Base-by-base conservation (phyloP, 1,140 invertebrate genomes). In the Drosophila tsacasi region DNA sequence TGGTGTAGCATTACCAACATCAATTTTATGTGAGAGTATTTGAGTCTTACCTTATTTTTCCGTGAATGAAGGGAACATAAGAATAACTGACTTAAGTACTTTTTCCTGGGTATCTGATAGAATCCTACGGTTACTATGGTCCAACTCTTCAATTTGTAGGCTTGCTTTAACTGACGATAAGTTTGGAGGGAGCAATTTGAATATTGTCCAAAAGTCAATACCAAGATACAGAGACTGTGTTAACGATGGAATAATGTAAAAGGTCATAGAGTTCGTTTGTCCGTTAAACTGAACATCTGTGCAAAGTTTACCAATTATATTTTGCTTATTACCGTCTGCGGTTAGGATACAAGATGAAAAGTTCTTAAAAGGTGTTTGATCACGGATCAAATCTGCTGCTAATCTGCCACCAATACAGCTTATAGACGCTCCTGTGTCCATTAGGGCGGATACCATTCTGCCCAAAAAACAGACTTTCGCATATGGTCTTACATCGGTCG, bases 271-370 rank as follows among this genome's bases (percentile, higher is more conserved):
- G 13, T 55, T 37, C 6, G 52, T 35, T 15, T 30, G 19, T 21
- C 52, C 52, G 13, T 54, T 12, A 55, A 32, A 55, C 12, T 21
- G 23, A 27, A 59, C 57, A 21, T 60, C 19, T 19, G 58, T 46
- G 39, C 19, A 2, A 32, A 60, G 3, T 32, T 46, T 60, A 5
- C 58, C 40, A 4, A 46, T 9, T 8, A 60, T 60, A 17, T 46
- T 32, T 32, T 60, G 40, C 8, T 27, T 3, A 21, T 46, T 60
- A n/a, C 54, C 54, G 7, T 57, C 54, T 19, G 54, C 54, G 8
- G 54, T 55, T 15, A 21, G 30, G 7, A 55, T 19, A 3, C 8
- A 21, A 6, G 19, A 37, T 2, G 19, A 23, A 47, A 47, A 23
- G 21, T 15, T 23, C 4, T 47, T 54, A 54, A 21, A 35, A 13